Evolutionary conservation across 2,113 vertebrate species (phyloP).

Genomic region (Rhea americana): DNA sequence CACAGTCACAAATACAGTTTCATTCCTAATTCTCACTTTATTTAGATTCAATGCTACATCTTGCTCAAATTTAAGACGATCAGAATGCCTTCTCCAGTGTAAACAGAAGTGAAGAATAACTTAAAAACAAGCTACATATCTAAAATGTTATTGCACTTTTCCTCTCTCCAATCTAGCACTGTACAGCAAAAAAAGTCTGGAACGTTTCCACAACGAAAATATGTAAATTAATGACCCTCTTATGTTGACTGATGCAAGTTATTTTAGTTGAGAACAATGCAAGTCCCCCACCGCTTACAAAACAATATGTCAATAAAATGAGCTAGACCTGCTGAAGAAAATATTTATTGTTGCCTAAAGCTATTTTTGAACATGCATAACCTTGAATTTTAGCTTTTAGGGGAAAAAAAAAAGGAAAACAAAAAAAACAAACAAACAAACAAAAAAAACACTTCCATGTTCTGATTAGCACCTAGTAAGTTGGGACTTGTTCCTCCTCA

Average conservation of each 20-base stretch:
- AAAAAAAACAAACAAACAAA: background rate
- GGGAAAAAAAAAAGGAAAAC: background rate
- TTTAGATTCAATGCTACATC: constrained; percentile 62
- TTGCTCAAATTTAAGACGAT: constrained; percentile 52
- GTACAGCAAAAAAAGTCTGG: background rate
- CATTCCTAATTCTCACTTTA: constrained; percentile 61
- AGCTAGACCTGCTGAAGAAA: constrained; percentile 61
- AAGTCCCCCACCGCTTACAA: constrained; percentile 66
- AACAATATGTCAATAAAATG: constrained; percentile 72
- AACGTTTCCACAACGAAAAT: constrained; percentile 55
- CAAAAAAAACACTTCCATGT: background rate
- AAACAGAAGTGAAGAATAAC: background rate
- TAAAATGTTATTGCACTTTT: constrained; percentile 19
- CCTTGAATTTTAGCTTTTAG: constrained; percentile 47
- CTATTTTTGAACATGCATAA: constrained; percentile 60
- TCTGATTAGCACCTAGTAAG: constrained; percentile 27
- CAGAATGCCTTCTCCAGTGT: constrained; percentile 13
- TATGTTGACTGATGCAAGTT: constrained; percentile 64
- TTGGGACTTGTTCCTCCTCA: constrained; percentile 13
- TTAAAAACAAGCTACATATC: background rate
- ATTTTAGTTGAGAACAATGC: constrained; percentile 66
- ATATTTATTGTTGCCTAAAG: constrained; percentile 62
- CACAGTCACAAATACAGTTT: constrained; percentile 28
- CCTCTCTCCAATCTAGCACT: background rate
- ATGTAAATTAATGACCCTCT: constrained; percentile 68